Percentiles rank a stretch among this genome's conserved stretches.
These are phyloP conservation scores for Harmothoe impar DNA, from an alignment of 2,888 invertebrate genomes.

Conservation along the genomic window DNA sequence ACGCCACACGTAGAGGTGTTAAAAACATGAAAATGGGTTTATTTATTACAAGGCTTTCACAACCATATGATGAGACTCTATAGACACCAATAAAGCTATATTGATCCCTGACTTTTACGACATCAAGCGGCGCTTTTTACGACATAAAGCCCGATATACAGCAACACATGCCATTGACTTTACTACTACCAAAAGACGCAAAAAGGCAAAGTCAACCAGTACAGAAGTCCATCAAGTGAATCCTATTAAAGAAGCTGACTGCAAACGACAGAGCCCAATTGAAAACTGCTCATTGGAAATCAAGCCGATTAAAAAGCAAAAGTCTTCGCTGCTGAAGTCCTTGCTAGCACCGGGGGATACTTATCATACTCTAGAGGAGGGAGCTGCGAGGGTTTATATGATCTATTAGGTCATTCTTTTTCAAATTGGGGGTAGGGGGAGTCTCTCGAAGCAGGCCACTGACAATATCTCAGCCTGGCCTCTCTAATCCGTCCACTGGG, in stretches of 20 bases:
- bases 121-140: too few relatives aligned
- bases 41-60: background rate
- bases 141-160: background rate
- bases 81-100: background rate
- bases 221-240: background rate
- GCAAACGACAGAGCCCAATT: too few relatives aligned
- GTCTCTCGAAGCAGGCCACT: background rate
- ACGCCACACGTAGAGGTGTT: background rate
- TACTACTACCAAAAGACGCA: background rate
- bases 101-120: background rate
- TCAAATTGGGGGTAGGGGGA: background rate
- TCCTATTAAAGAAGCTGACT: background rate
- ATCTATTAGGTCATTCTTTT: background rate
- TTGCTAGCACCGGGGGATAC: background rate
- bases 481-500: constrained; percentile 3
- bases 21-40: background rate
- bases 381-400: background rate
- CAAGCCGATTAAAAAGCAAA: too few relatives aligned
- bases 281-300: too few relatives aligned
- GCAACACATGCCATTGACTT: background rate
- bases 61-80: constrained; percentile 13
- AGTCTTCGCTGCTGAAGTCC: too few relatives aligned
- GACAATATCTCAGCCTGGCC: constrained; percentile 26
- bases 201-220: background rate
- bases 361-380: background rate